Evolutionary conservation across 2,888 invertebrate genomes (phyloP).

Genomic region (Camponotus fellah): DNA sequence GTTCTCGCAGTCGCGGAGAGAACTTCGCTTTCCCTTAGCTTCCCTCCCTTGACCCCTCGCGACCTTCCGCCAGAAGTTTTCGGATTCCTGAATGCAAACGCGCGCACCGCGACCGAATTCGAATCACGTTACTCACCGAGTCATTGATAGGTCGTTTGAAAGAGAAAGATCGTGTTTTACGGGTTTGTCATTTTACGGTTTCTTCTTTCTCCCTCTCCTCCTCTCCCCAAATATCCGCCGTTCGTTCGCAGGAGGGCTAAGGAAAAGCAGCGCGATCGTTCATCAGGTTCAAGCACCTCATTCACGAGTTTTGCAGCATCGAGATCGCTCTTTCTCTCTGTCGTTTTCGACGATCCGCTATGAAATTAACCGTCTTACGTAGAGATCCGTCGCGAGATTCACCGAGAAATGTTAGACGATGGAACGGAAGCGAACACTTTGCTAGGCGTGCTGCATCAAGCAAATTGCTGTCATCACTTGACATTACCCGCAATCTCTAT

Average conservation of each 20-base stretch:
- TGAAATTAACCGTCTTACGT: slow-evolving; percentile 42
- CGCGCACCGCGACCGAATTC: slow-evolving; percentile 48
- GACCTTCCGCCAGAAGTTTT: slow-evolving; percentile 51
- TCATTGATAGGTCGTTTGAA: slow-evolving; percentile 51
- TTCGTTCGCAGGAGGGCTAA: slow-evolving; percentile 25
- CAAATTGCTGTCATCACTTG: slow-evolving; percentile 73
- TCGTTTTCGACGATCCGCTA: slow-evolving; percentile 1
- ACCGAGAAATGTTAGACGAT: slow-evolving; percentile 2
- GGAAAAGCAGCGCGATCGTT: slow-evolving; percentile 33
- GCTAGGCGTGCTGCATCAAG: slow-evolving; percentile 64
- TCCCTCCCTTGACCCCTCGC: slow-evolving; percentile 39
- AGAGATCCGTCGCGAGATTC: slow-evolving; percentile 19
- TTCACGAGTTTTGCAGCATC: slow-evolving; percentile 11
- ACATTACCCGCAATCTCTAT: slow-evolving; percentile 64
- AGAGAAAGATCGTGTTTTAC: slow-evolving; percentile 44
- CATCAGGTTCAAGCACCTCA: slow-evolving; percentile 18
- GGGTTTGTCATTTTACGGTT: slow-evolving; percentile 41
- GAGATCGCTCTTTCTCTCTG: not conserved
- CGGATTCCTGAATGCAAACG: slow-evolving; percentile 54
- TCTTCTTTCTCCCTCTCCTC: not conserved
- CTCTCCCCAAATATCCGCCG: not conserved
- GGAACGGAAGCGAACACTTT: slow-evolving; percentile 71
- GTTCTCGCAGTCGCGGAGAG: slow-evolving; percentile 21
- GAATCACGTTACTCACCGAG: slow-evolving; percentile 51
- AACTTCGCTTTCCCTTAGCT: slow-evolving; percentile 39